Evolutionary conservation across 2,888 invertebrate genomes (phyloP), one percentile per base, ranked within the genome.

Genomic region (Apamea sordens): DNA sequence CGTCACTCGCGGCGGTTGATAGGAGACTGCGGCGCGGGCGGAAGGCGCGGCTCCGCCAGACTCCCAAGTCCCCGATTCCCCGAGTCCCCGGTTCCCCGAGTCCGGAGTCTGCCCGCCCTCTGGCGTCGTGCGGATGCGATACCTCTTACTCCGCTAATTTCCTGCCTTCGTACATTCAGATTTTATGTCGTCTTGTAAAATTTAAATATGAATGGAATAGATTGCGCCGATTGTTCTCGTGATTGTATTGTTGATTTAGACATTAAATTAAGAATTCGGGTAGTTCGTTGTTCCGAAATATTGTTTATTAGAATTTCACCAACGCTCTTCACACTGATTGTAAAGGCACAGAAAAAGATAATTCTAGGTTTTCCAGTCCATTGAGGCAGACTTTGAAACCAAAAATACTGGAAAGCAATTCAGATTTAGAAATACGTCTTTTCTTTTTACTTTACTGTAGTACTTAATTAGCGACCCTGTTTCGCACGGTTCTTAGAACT

Each of bases 11-110:
- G 87, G 79, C 86, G 83, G 85, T 76, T 80, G 80, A 87, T 88
- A 86, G 91, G 90, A 90, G 91, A 94, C 95, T 94, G 94, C 91
- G 92, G 93, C 75, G 93, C 92, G 92, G 93, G 91, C 80, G 89
- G 92, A 90, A 91, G 89, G 85, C 47, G 89, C 87, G 86, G 88
- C 77, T 85, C 73, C 24, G 85, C 18, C 64, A 75, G 86, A 63
- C 82, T 85, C 71, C 84, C 70, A 84, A 84, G 61, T 81, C 79
- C 84, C 82, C n/a, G 89, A 89, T 3, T 67, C 65, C 79, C 70
- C 28, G 89, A 89, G 88, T 90, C 85, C 77, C 73, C 28, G 15
- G 21, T n/a, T 82, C 83, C 84, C 84, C 82, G 63, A 86, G 86
- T 84, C 80, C 86, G 91, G 90, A 86, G 88, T 89, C 84, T 89